A percentile compares a stretch with the other conserved stretches of the same genome.
Conservation (phyloP, 1,140 invertebrate species). For the Aphelinus certus region DNA sequence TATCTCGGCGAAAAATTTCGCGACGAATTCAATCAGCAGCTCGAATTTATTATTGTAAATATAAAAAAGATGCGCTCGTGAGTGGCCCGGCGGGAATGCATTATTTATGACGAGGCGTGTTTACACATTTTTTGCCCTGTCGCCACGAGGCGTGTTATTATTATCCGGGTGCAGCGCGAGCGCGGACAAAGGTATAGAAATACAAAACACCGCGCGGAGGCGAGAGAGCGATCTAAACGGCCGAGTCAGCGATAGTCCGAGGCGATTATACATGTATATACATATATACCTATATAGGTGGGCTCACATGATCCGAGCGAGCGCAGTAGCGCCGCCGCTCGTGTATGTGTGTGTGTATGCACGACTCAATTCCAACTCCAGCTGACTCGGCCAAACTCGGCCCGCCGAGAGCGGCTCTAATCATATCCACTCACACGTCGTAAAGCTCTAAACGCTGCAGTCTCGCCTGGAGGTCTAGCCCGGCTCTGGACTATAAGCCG, state of each 20-base stretch:
- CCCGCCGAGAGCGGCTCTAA: conserved; percentile 37
- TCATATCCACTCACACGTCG: conserved; percentile 46
- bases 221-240: conserved; percentile 7
- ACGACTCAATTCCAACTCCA: conserved; percentile 43
- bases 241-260: conserved; percentile 24
- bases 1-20: too few relatives aligned
- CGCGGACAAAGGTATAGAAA: not conserved
- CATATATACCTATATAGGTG: not conserved
- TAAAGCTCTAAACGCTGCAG: conserved; percentile 53
- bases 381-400: conserved; percentile 45
- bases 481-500: conserved; percentile 52
- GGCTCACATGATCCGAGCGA: conserved; percentile 15
- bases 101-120: too few relatives aligned
- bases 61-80: too few relatives aligned
- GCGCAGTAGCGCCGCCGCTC: not conserved
- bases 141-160: too few relatives aligned
- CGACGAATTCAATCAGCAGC: too few relatives aligned
- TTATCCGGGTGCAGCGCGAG: too few relatives aligned
- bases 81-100: too few relatives aligned
- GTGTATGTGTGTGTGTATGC: conserved; percentile 12
- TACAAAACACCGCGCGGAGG: conserved; percentile 19
- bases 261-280: conserved; percentile 4
- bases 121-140: too few relatives aligned
- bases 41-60: too few relatives aligned
- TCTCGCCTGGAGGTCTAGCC: conserved; percentile 59